Percentiles rank a stretch among this genome's conserved stretches.
Evolutionary conservation across 2,113 vertebrate genomes (phyloP).

Genomic region (Felis chaus): DNA sequence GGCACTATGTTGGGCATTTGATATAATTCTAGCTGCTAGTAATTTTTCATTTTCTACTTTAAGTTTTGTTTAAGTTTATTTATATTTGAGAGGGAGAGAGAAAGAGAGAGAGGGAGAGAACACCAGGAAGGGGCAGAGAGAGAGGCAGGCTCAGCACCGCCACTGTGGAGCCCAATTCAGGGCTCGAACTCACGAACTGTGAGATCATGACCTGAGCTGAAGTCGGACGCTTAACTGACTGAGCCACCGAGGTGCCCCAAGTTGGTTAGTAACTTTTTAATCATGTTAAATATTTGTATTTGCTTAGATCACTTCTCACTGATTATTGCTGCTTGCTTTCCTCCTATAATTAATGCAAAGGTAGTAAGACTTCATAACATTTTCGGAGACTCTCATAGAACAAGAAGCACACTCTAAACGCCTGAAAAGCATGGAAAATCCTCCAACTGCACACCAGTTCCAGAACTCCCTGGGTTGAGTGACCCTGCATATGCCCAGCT

Average conservation of each 20-base stretch:
- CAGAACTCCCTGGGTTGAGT: neutral
- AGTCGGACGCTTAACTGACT: no score
- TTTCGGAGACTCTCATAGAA: neutral
- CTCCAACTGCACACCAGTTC: neutral
- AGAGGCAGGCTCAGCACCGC: no score
- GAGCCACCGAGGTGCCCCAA: no score
- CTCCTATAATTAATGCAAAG: constrained; percentile 28
- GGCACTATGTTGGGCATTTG: neutral
- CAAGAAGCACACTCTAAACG: neutral
- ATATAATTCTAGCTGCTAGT: neutral
- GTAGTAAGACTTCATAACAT: neutral
- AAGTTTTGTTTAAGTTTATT: no score
- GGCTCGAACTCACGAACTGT: no score
- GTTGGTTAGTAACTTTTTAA: neutral
- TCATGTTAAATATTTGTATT: neutral
- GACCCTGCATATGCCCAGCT: no score
- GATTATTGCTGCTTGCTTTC: neutral
- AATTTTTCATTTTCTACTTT: neutral
- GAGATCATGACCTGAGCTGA: no score
- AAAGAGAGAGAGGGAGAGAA: no score
- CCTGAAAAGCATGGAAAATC: neutral
- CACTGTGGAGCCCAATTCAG: no score
- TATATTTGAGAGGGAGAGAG: no score
- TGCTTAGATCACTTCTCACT: constrained; percentile 18
- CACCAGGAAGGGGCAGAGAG: no score